These are phyloP conservation scores for Harpalus rufipes DNA, from an alignment of 2,888 invertebrate species.

Conservation along the genomic window DNA sequence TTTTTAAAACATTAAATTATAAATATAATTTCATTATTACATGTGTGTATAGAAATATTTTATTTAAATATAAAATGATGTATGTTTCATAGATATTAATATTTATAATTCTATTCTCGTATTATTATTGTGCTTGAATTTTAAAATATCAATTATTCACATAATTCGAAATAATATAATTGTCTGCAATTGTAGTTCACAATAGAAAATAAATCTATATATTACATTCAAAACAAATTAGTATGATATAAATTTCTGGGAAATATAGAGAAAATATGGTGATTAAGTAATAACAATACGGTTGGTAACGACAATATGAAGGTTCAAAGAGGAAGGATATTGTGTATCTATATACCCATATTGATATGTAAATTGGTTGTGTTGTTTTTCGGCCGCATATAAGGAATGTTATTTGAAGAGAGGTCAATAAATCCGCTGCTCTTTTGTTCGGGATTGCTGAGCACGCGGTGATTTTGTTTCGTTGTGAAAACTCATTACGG, in stretches of 20 bases:
- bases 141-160: too few species aligned
- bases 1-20: too few species aligned
- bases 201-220: background rate
- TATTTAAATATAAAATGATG: too few species aligned
- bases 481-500: constrained; percentile 59
- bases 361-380: constrained; percentile 47
- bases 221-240: background rate
- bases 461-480: constrained; percentile 54
- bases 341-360: constrained; percentile 20
- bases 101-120: too few species aligned
- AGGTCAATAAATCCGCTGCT: constrained; percentile 55
- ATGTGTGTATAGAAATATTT: too few species aligned
- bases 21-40: too few species aligned
- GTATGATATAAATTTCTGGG: background rate
- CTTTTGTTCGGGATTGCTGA: constrained; percentile 42
- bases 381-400: constrained; percentile 48
- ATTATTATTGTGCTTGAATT: too few species aligned
- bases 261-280: background rate
- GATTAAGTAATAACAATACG: background rate
- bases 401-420: constrained; percentile 52
- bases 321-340: constrained; percentile 7
- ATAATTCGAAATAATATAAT: too few species aligned
- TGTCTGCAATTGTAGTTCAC: too few species aligned
- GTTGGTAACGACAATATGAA: background rate
- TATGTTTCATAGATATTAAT: too few species aligned